A percentile compares a stretch with the other conserved stretches of the same genome.
Evolutionary conservation across 2,888 invertebrate genomes (phyloP).

Genomic region (Acanthacorydalis orientalis): DNA sequence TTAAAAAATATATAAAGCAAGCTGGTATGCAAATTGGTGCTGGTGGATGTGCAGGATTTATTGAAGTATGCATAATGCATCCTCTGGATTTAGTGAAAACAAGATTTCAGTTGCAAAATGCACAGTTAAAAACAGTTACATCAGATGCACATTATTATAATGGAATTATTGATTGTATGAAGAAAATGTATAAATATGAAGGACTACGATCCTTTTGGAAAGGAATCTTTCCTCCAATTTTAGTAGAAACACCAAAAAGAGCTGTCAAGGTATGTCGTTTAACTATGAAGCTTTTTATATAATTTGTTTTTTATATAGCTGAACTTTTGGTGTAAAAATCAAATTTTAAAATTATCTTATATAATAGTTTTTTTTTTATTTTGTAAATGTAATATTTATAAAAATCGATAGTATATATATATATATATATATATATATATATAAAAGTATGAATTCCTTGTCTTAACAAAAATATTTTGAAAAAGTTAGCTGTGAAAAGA

Average conservation of each 20-base stretch:
- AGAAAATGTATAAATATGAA: slow-evolving; percentile 75
- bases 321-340: background rate
- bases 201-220: slow-evolving; percentile 79
- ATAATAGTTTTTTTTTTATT: too few relatives aligned
- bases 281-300: slow-evolving; percentile 1
- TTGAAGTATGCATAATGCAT: slow-evolving; percentile 93
- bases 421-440: too few relatives aligned
- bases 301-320: background rate
- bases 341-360: too few relatives aligned
- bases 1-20: slow-evolving; percentile 37
- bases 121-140: slow-evolving; percentile 19
- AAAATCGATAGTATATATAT: too few relatives aligned
- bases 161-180: slow-evolving; percentile 74
- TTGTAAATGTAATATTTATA: too few relatives aligned
- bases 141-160: slow-evolving; percentile 39
- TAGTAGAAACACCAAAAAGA: slow-evolving; percentile 89
- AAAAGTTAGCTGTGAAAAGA: too few relatives aligned
- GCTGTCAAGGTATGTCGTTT: slow-evolving; percentile 56
- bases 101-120: slow-evolving; percentile 59
- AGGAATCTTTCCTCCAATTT: slow-evolving; percentile 81
- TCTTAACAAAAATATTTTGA: too few relatives aligned
- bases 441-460: too few relatives aligned
- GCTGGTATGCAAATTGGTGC: slow-evolving; percentile 69
- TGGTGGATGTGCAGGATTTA: slow-evolving; percentile 82
- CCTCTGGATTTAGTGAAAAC: slow-evolving; percentile 90